Conservation (phyloP, 2,797 vertebrate species). For the Cyclura pinguis region DNA sequence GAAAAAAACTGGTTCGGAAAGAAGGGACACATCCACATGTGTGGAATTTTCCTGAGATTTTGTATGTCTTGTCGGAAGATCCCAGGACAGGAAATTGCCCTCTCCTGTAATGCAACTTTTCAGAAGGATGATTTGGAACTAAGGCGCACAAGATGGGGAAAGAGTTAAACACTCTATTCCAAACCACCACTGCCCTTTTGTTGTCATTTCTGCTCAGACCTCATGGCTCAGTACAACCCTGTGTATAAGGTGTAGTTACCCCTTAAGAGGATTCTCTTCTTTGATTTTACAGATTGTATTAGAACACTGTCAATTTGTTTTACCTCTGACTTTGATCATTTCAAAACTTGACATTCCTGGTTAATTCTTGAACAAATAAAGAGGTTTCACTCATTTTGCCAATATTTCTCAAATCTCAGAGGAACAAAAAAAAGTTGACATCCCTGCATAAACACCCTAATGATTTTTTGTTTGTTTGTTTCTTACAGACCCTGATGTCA, state of each 20-base stretch:
- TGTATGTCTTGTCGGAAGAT: no score
- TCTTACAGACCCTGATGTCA: background rate
- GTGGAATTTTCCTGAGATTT: no score
- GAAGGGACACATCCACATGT: no score
- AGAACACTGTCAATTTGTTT: constrained; percentile 3
- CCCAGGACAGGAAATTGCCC: no score
- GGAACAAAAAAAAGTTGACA: constrained; percentile 4
- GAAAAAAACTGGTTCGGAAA: no score
- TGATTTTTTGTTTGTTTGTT: constrained; percentile 3
- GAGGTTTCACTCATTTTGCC: constrained; percentile 8
- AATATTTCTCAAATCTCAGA: background rate
- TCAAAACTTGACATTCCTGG: constrained; percentile 14
- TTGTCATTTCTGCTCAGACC: background rate
- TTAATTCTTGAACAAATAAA: constrained; percentile 11
- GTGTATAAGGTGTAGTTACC: constrained; percentile 8
- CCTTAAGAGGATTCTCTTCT: background rate
- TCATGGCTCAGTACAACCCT: background rate
- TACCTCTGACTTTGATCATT: constrained; percentile 7
- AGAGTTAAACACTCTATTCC: background rate
- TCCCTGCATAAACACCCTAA: background rate
- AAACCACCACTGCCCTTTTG: no score
- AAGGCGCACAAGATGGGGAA: background rate
- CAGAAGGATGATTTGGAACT: background rate
- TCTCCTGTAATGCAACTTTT: background rate
- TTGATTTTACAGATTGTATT: constrained; percentile 6